Percentiles rank a stretch among this genome's conserved stretches.
Conservation (phyloP, 2,888 invertebrate genomes). For the Brachynemurus nebulosus region DNA sequence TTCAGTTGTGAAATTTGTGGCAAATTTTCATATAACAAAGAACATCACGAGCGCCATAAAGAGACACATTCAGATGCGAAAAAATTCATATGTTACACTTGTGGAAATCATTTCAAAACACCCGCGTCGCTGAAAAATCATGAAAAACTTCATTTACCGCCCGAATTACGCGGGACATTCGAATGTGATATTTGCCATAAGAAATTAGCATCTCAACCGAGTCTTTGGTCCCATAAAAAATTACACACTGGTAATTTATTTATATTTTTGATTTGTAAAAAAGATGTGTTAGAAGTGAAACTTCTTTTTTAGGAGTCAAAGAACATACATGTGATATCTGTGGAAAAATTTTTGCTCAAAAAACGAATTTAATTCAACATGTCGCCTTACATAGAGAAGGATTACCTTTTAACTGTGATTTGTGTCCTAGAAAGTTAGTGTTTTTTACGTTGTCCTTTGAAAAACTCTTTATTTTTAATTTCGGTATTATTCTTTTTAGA, state of each 20-base stretch:
- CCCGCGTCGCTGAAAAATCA: not conserved
- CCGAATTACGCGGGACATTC: not conserved
- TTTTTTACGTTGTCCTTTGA: not conserved
- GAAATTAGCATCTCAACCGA: not conserved
- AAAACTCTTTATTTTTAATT: not conserved
- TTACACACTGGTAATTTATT: not conserved
- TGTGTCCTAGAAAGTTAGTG: not conserved
- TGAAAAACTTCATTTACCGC: not conserved
- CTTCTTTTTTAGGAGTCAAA: slow-evolving; percentile 1
- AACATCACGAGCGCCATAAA: slow-evolving; percentile 1
- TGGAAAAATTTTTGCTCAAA: slow-evolving; percentile 4
- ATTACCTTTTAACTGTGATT: not conserved
- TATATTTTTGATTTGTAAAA: not conserved
- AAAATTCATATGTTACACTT: slow-evolving; percentile 1
- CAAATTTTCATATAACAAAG: slow-evolving; percentile 2
- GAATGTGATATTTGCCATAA: slow-evolving; percentile 4
- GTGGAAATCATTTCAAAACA: not conserved
- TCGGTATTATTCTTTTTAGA: too few relatives aligned
- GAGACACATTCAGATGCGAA: slow-evolving; percentile 1
- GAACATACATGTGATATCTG: slow-evolving; percentile 2
- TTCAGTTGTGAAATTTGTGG: slow-evolving; percentile 5
- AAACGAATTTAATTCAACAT: slow-evolving; percentile 3
- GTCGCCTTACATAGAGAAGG: not conserved
- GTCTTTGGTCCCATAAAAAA: slow-evolving; percentile 1
- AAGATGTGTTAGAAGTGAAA: too few relatives aligned